Evolutionary conservation across 1,140 invertebrate species (phyloP), one percentile per base, ranked within the genome.

Genomic region (Drosophila cardini): DNA sequence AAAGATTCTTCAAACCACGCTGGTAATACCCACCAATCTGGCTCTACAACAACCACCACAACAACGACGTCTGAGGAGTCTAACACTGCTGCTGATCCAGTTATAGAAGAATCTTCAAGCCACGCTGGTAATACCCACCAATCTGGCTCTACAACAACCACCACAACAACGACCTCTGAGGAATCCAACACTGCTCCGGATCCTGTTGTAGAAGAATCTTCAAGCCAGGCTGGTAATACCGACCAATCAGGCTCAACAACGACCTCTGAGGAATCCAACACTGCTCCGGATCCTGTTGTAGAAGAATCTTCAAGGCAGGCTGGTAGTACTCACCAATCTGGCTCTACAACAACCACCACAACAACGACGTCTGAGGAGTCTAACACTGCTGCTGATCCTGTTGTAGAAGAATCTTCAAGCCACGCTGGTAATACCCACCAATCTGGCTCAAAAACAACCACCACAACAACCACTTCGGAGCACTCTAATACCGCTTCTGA

Each of bases 371-470:
- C n/a, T n/a, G n/a, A n/a, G n/a, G n/a, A n/a, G n/a, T n/a, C n/a
- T n/a, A n/a, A 46, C 3, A 8, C 43, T 21, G 8, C 43, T 10
- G n/a, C 16, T 7, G 16, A 46, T 9, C 43, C 43, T 10, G 43
- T 46, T 46, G 43, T 21, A 2, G 43, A 46, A 9, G 43, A 18
- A 18, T 10, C 15, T 8, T 16, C 43, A 7, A 46, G 9, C 16
- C 15, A 13, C 2, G 15, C 48, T 13, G 26, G 30, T 5, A 52
- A 26, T 18, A 13, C 18, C 16, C 5, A 52, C 7, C 26, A 52
- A 2, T 52, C 48, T 32, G 48, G 48, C 13, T 52, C 48, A 4
- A 52, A 26, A 52, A 52, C 48, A 13, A 52, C 48, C n/a, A 52
- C 48, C 30, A 52, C 48, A 11, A 52, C 48, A 48, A 26, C 45